Evolutionary conservation across 2,888 invertebrate species (phyloP), one percentile per base, ranked within the genome.

Genomic region (Pammene aurita): DNA sequence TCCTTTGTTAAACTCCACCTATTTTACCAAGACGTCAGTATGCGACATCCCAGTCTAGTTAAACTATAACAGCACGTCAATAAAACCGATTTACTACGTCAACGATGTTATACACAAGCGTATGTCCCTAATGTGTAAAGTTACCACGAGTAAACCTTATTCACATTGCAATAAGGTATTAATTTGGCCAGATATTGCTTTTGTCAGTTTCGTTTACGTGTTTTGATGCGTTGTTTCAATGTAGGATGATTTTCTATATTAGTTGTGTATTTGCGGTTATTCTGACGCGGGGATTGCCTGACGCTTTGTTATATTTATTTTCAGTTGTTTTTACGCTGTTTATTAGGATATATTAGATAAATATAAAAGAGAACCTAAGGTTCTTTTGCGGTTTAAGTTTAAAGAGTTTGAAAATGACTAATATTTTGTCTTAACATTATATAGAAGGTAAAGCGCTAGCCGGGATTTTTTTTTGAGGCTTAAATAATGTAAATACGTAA

Each of bases 211-310:
- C 42, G 7, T 7, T 42, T 42, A 42, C 11, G 41, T 18, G 18
- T 10, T 56, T 56, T 56, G 26, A 26, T n/a, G 56, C 41, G 11
- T 2, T 57, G 7, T 13, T 18, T 18, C 16, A 55, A 38, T 56
- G 38, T 41, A 7, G 38, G 11, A 16, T 41, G 41, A 57, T 57
- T 42, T 54, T 34, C 35, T 42, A 41, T 57, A 57, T 13, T 13
- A 38, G 5, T 16, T n/a, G 38, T 18, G 38, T 18, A 16, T 48
- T 61, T 61, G 61, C 48, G 61, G 61, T 61, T 61, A 50, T 18
- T 34, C 14, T 61, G 38, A 38, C 38, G 38, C 61, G 61, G 50
- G 61, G 16, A 48, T 61, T 38, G 9, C 50, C 16, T 38, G 44
- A 10, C 16, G n/a, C 16, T 46, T 13, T 34, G 16, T n/a, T 18